These are phyloP conservation scores for Acronicta psi DNA, from an alignment of 2,888 invertebrate genomes.

Conservation along the genomic window DNA sequence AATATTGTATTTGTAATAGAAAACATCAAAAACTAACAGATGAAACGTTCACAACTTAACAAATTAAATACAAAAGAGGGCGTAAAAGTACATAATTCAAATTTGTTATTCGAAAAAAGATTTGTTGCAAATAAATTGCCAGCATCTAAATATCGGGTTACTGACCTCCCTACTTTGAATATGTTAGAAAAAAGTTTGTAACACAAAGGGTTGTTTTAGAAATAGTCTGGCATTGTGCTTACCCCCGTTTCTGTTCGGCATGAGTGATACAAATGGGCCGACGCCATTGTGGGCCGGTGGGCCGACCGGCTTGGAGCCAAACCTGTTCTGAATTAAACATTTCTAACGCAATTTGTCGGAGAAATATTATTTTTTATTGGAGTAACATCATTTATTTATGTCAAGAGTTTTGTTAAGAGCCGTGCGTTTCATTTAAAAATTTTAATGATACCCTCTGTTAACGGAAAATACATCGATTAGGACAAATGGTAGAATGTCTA, in stretches of 20 bases:
- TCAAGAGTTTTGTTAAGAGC: constrained; percentile 15
- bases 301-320: constrained; percentile 42
- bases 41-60: constrained; percentile 24
- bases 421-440: constrained; percentile 10
- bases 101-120: constrained; percentile 52
- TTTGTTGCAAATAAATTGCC: constrained; percentile 77
- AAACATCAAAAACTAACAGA: constrained; percentile 20
- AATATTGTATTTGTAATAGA: constrained; percentile 42
- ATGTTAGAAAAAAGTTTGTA: constrained; percentile 49
- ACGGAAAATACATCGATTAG: neutral
- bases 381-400: constrained; percentile 40
- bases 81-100: constrained; percentile 10
- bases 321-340: constrained; percentile 55
- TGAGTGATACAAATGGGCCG: constrained; percentile 46
- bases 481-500: too few relatives aligned
- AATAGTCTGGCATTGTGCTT: constrained; percentile 47
- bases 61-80: constrained; percentile 17
- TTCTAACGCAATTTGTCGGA: constrained; percentile 37
- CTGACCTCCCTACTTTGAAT: constrained; percentile 57
- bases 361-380: constrained; percentile 41
- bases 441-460: constrained; percentile 10
- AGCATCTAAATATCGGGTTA: constrained; percentile 67
- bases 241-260: constrained; percentile 38
- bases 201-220: constrained; percentile 57
- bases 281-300: constrained; percentile 25